Evolutionary conservation across 2,797 vertebrate species (phyloP), one percentile per base, ranked within the genome.

Genomic region (Huso huso): DNA sequence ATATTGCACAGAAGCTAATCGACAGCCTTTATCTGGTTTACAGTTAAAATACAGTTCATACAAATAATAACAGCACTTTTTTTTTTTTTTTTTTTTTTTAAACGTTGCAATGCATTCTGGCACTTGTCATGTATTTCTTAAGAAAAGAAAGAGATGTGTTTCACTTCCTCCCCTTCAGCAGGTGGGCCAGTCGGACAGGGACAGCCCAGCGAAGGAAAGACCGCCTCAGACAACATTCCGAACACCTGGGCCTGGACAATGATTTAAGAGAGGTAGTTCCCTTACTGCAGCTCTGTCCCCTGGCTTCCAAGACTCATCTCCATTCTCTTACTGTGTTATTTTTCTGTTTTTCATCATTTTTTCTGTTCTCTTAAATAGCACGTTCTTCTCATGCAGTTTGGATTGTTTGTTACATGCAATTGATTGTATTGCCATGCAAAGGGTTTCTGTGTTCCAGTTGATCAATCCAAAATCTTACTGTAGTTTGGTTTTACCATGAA

Each of bases 111-210:
- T 37, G 2, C 23, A 37, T 37, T 37, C 23, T 37, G 23, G 23
- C 23, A 37, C 23, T 37, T 37, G 23, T 37, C 23, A 37, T 37
- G 23, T 37, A 37, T 37, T 37, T 37, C 23, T 37, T 37, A 37
- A 37, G 23, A 37, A 37, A 37, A 37, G 23, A 37, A 37, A 37
- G 23, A 37, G 23, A 37, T 37, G 2, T 37, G 23, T 37, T 37
- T 37, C 23, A 37, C 23, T 37, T 37, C 4, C 23, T 37, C 2
- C 23, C 51, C 3, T 8, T 62, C 66, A 90, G 84, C 77, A 95
- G 96, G 77, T 93, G 95, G 94, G 91, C 92, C 12, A 91, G 87
- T 70, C 93, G 95, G 64, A 91, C 84, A 10, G 83, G 87, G 11
- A 90, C 90, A 0, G 72, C 93, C 0, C 93, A 93, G 71, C 88